Percentiles rank a stretch among this genome's conserved stretches.
These are phyloP conservation scores for Drosophila quinaria DNA, from an alignment of 2,888 invertebrate species.

Conservation along the genomic window DNA sequence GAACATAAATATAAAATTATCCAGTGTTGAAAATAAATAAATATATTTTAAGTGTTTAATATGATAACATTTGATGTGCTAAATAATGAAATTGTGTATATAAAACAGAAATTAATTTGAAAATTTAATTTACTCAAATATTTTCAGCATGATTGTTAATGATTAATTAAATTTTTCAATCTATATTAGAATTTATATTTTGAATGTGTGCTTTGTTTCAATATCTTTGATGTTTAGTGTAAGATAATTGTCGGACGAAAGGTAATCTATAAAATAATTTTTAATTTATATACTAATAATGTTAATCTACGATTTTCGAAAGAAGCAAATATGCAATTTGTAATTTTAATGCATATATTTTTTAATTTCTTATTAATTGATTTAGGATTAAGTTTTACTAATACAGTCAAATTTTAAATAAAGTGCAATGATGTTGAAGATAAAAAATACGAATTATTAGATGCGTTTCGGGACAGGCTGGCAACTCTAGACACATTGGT, in stretches of 20 bases:
- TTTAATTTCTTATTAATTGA: conserved; percentile 34
- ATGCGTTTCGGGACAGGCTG: neutral
- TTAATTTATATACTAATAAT: conserved; percentile 2
- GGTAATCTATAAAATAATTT: conserved; percentile 44
- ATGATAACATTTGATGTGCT: conserved; percentile 9
- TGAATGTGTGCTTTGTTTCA: conserved; percentile 4
- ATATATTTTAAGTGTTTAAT: neutral
- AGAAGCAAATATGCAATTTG: conserved; percentile 39
- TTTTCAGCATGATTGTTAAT: neutral
- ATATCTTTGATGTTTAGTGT: conserved; percentile 18
- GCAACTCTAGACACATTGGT: neutral
- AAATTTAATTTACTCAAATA: neutral
- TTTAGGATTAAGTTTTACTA: conserved; percentile 65
- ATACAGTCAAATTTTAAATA: conserved; percentile 74
- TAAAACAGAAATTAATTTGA: conserved; percentile 2
- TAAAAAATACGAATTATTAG: neutral
- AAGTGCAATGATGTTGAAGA: conserved; percentile 71
- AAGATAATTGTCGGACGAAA: conserved; percentile 38
- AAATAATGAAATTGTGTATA: conserved; percentile 28
- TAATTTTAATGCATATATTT: conserved; percentile 30
- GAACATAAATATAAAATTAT: neutral
- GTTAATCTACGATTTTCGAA: conserved; percentile 38
- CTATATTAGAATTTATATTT: neutral
- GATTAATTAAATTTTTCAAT: neutral
- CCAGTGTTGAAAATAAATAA: neutral